phyloP scores from a whole-genome alignment of 2,888 invertebrate species.

The Sturmia bella region DNA sequence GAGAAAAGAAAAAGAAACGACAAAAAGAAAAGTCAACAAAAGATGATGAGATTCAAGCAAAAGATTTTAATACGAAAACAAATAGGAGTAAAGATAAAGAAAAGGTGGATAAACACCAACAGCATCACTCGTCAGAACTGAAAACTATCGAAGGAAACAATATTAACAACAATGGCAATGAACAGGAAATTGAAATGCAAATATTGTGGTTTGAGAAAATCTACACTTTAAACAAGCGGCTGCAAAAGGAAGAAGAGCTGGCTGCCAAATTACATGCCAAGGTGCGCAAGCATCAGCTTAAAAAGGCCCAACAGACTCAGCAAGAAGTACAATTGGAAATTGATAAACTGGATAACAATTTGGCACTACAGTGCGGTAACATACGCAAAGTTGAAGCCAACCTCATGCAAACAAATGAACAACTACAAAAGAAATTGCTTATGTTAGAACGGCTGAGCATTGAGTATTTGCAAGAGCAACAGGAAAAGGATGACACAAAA shows the following conservation, averaged over 20 bases:
- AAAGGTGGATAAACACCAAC: conserved; percentile 23
- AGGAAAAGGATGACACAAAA: conserved; percentile 23
- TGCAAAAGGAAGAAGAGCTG: conserved; percentile 88
- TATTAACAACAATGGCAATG: conserved; percentile 33
- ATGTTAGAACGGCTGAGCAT: conserved; percentile 83
- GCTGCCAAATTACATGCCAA: conserved; percentile 87
- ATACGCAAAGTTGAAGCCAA: conserved; percentile 83
- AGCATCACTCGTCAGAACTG: conserved; percentile 5
- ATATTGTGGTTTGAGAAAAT: conserved; percentile 89
- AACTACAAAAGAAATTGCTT: conserved; percentile 83
- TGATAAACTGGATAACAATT: conserved; percentile 82
- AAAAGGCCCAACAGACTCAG: conserved; percentile 76
- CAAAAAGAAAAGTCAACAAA: conserved; percentile 52
- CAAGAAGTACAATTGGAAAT: conserved; percentile 77
- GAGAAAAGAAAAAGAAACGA: conserved; percentile 65
- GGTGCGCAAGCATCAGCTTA: conserved; percentile 83
- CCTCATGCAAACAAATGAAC: conserved; percentile 83
- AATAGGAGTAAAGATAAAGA: conserved; percentile 62
- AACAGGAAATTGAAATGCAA: conserved; percentile 80
- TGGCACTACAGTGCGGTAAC: conserved; percentile 83
- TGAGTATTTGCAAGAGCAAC: conserved; percentile 79
- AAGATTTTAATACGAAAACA: conserved; percentile 80
- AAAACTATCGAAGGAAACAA: conserved; percentile 8
- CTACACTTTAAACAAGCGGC: conserved; percentile 87
- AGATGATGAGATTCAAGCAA: conserved; percentile 35